Base-by-base conservation (phyloP, 2,797 vertebrate genomes). In the Gallirallus australis region DNA sequence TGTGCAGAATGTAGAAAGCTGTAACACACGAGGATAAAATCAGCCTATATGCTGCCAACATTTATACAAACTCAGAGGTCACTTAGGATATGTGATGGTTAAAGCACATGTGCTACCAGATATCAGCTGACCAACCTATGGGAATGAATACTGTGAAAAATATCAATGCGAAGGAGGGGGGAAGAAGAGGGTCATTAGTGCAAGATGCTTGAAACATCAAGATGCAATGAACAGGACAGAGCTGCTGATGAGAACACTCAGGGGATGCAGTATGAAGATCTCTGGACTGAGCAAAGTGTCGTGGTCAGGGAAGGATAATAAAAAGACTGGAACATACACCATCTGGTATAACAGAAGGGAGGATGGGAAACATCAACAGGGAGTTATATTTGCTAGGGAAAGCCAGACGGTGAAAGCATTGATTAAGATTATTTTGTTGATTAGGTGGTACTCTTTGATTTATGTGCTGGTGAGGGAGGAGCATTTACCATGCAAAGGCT, bases 321-420 rank as follows among this genome's bases (percentile, higher is more conserved):
- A 98, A 97, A 97, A 97, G 97, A 94, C 92, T 97, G 96, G 96
- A 97, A 97, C 94, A 96, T 24, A 85, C 93, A 96, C 98, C 98
- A 98, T 98, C 98, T 98, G 98, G 97, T 96, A 77, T 83, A 98
- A 96, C 98, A 98, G 97, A 98, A 98, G 98, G 97, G 96, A 97
- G 97, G 96, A 97, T 97, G 96, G 97, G 94, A 98, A 97, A 84
- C 97, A 97, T 97, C 98, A 97, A 98, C 87, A 35, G 97, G 97
- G 98, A 98, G 96, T 98, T 98, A 93, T 92, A 97, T 97, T 97
- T 97, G 96, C 95, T 96, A 86, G 88, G 89, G 91, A 97, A 98
- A 97, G 97, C 97, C 98, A 98, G 98, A 98, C 97, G 96, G 97
- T 89, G 96, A 97, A 96, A 97, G 94, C 98, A 97, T 97, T 98